A percentile compares a stretch with the other conserved stretches of the same genome.
Conservation (phyloP, 2,113 vertebrate species). For the Chaetodon auriga region DNA sequence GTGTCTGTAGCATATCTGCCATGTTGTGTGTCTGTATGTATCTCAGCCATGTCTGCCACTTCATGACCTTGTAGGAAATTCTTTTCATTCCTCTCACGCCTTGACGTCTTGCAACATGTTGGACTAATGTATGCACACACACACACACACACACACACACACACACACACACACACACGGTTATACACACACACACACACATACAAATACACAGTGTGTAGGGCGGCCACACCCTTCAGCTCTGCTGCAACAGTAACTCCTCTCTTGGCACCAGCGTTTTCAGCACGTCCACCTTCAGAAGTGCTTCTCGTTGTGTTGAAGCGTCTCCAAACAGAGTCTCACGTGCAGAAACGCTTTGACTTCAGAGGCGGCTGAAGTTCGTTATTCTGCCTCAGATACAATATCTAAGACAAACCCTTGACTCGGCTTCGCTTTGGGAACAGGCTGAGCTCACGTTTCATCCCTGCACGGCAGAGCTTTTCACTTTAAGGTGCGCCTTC, state of each 20-base stretch:
- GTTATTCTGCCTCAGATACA: too few species aligned
- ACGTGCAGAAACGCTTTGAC: too few species aligned
- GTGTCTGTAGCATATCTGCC: slow-evolving; percentile 5
- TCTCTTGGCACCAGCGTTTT: not conserved
- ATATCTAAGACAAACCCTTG: too few species aligned
- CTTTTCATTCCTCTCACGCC: slow-evolving; percentile 41
- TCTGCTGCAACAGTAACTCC: not conserved
- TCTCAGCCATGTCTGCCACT: not conserved
- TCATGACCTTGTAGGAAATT: slow-evolving; percentile 28
- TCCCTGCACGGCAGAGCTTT: not conserved
- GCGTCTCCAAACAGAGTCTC: not conserved
- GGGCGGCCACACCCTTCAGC: not conserved
- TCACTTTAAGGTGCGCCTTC: not conserved
- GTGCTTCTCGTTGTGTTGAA: not conserved
- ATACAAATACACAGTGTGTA: not conserved
- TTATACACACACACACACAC: not conserved
- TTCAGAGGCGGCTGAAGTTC: too few species aligned
- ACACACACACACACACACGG: not conserved
- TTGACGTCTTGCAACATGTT: slow-evolving; percentile 48
- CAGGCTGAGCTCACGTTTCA: not conserved
- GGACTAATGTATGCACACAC: not conserved
- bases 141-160: not conserved
- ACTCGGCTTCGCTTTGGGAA: too few species aligned
- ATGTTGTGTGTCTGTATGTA: not conserved
- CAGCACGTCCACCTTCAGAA: not conserved